A percentile compares a stretch with the other conserved stretches of the same genome.
Conservation (phyloP, 2,888 invertebrate species). For the Lissonota sp. region DNA sequence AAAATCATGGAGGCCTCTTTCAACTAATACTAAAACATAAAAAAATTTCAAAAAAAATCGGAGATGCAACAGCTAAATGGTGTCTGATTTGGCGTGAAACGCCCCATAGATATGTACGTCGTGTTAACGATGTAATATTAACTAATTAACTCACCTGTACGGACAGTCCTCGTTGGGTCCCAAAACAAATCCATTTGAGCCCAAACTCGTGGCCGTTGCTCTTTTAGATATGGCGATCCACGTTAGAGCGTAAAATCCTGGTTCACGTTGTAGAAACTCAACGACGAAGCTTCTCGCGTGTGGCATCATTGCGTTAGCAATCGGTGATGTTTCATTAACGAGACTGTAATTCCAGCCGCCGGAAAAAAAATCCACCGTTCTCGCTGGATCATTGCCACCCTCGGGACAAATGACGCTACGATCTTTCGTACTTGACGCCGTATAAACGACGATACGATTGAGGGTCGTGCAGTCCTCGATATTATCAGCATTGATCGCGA, state of each 20-base stretch:
- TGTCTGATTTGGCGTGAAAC: no score
- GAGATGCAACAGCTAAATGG: no score
- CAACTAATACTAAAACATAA: no score
- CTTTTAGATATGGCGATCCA: slow-evolving; percentile 92
- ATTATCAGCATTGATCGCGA: slow-evolving; percentile 84
- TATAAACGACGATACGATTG: slow-evolving; percentile 90
- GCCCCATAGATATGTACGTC: no score
- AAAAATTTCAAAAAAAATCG: no score
- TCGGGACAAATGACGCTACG: slow-evolving; percentile 89
- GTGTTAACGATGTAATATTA: no score
- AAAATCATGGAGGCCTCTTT: no score
- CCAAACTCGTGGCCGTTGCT: slow-evolving; percentile 81
- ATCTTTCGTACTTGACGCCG: slow-evolving; percentile 87
- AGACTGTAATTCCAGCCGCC: slow-evolving; percentile 87
- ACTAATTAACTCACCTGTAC: slow-evolving; percentile 87
- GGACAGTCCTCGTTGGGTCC: slow-evolving; percentile 87
- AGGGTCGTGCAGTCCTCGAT: slow-evolving; percentile 87
- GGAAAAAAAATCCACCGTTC: slow-evolving; percentile 88
- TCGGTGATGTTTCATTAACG: slow-evolving; percentile 65
- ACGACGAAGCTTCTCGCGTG: slow-evolving; percentile 90
- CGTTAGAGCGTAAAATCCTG: slow-evolving; percentile 90
- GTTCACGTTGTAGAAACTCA: slow-evolving; percentile 90
- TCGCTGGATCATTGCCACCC: slow-evolving; percentile 75
- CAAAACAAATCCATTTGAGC: slow-evolving; percentile 74
- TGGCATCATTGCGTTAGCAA: slow-evolving; percentile 76